Evolutionary conservation across 2,113 vertebrate genomes (phyloP).

Genomic region (Vulpes lagopus): DNA sequence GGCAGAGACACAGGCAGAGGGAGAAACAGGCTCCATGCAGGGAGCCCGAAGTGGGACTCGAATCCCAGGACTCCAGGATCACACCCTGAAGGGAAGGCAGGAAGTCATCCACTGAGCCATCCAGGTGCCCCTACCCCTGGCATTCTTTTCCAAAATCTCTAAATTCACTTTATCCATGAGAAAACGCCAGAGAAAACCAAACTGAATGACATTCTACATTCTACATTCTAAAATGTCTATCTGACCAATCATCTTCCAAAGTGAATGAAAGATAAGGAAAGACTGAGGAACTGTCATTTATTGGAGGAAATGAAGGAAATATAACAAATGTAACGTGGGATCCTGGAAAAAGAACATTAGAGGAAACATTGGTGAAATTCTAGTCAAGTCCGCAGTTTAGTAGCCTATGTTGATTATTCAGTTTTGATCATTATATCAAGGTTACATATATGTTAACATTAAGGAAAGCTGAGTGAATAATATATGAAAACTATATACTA

Average conservation of each 20-base stretch:
- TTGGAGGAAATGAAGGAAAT: neutral
- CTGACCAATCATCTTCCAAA: neutral
- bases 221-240: too few species aligned
- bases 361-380: neutral
- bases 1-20: too few species aligned
- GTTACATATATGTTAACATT: neutral
- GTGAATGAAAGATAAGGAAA: neutral
- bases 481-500: neutral
- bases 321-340: neutral
- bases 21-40: too few species aligned
- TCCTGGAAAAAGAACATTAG: neutral
- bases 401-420: neutral
- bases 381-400: neutral
- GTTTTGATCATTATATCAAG: neutral
- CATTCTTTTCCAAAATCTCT: neutral
- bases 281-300: neutral
- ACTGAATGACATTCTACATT: neutral
- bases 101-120: too few species aligned
- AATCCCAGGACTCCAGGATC: too few species aligned
- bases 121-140: too few species aligned
- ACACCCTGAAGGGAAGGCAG: too few species aligned
- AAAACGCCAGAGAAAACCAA: neutral
- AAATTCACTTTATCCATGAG: neutral
- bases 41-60: too few species aligned
- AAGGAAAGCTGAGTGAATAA: neutral